A percentile compares a stretch with the other conserved stretches of the same genome.
Conservation (phyloP, 2,113 vertebrate genomes). For the Eubucco bourcierii region DNA sequence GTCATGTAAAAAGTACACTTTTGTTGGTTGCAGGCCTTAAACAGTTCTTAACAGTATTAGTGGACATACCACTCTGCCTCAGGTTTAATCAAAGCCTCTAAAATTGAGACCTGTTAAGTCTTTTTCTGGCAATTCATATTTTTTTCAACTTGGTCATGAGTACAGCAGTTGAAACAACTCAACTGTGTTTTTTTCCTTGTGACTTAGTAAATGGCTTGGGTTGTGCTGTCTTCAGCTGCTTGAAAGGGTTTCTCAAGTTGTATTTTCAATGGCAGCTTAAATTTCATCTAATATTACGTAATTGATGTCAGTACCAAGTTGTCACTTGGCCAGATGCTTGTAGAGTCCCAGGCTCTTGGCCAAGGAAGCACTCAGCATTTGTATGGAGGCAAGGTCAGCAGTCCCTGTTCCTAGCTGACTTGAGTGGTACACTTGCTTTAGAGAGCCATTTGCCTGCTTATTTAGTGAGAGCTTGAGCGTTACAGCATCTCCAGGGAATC, state of each 20-base stretch:
- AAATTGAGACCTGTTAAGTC: not conserved
- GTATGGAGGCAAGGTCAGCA: constrained; percentile 25
- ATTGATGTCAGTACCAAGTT: constrained; percentile 24
- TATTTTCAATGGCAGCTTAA: constrained; percentile 22
- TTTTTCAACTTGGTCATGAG: not conserved
- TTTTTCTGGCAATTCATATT: not conserved
- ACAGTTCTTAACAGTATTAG: not conserved
- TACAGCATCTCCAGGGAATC: not conserved
- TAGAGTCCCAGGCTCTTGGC: constrained; percentile 46
- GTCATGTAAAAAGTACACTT: not conserved
- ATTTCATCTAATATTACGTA: constrained; percentile 4
- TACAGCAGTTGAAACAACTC: not conserved
- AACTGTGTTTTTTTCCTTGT: not conserved
- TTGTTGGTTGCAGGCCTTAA: not conserved
- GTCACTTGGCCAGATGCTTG: constrained; percentile 40
- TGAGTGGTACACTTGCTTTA: not conserved
- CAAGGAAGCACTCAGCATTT: not conserved
- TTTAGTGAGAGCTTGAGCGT: not conserved
- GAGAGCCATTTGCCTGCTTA: not conserved
- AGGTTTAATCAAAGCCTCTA: not conserved
- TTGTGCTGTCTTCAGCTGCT: not conserved
- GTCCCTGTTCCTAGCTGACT: not conserved
- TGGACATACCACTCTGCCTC: not conserved
- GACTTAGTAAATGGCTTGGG: not conserved
- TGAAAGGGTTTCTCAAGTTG: not conserved